These are phyloP conservation scores for Heterodera filipjevi DNA, from an alignment of 2,888 invertebrate species.

Conservation along the genomic window DNA sequence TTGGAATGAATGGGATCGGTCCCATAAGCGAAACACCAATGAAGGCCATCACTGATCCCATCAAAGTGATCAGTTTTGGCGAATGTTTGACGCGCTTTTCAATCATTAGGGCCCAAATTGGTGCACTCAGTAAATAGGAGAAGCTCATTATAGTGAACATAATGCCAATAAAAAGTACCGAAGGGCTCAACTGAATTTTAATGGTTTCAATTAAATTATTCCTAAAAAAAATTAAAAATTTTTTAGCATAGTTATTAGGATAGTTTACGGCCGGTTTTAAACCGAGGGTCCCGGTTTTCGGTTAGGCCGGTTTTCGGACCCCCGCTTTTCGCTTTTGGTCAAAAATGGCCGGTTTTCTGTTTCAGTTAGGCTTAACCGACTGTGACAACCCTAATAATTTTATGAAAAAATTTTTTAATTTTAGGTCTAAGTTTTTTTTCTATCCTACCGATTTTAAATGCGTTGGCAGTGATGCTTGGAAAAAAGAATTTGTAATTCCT, in stretches of 20 bases:
- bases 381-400: too few relatives aligned
- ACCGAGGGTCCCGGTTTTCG: too few relatives aligned
- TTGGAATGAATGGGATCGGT: slow-evolving; percentile 17
- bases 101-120: slow-evolving; percentile 15
- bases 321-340: too few relatives aligned
- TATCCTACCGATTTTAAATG: slow-evolving; percentile 24
- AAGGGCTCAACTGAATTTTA: slow-evolving; percentile 15
- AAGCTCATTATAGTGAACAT: slow-evolving; percentile 23
- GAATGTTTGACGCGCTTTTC: slow-evolving; percentile 13
- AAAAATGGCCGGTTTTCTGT: too few relatives aligned
- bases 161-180: slow-evolving; percentile 7
- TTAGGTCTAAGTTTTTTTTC: background rate
- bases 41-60: slow-evolving; percentile 11
- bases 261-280: too few relatives aligned
- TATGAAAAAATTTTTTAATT: background rate
- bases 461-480: slow-evolving; percentile 8
- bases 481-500: slow-evolving; percentile 22
- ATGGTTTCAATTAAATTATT: background rate
- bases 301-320: too few relatives aligned
- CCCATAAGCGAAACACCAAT: slow-evolving; percentile 15
- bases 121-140: slow-evolving; percentile 18
- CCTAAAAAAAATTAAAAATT: too few relatives aligned
- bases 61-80: slow-evolving; percentile 15
- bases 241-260: too few relatives aligned
- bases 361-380: too few relatives aligned